phyloP scores from a whole-genome alignment of 1,140 invertebrate genomes.

The Heliconius hermathena region DNA sequence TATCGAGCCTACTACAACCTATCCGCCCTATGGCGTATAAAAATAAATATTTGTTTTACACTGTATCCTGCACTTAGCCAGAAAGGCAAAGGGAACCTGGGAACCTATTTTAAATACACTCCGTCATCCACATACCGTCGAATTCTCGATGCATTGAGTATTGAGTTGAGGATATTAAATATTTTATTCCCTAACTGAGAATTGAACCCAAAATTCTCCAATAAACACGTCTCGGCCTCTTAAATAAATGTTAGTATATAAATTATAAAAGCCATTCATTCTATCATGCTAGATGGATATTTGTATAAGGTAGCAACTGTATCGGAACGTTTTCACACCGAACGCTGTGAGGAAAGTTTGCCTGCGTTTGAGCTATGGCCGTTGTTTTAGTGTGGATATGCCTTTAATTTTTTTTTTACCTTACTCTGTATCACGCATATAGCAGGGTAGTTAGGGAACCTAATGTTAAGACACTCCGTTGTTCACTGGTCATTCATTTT shows the following conservation, averaged over 20 bases:
- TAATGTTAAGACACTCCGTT: not conserved
- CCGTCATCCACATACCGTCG: too few relatives aligned
- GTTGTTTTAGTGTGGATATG: constrained; percentile 47
- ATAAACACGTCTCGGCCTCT: not conserved
- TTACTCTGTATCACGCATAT: not conserved
- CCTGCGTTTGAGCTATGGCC: constrained; percentile 51
- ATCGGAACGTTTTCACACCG: constrained; percentile 65
- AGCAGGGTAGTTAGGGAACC: not conserved
- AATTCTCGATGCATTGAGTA: too few relatives aligned
- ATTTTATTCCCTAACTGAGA: not conserved
- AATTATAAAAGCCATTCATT: constrained; percentile 11
- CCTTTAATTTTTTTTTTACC: constrained; percentile 14
- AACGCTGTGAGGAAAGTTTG: constrained; percentile 61
- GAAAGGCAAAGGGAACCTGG: too few relatives aligned
- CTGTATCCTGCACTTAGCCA: too few relatives aligned
- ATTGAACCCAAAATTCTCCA: not conserved
- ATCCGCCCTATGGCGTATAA: too few relatives aligned
- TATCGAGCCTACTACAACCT: too few relatives aligned
- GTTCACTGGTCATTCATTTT: too few relatives aligned
- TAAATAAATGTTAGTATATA: constrained; percentile 2
- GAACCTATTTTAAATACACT: too few relatives aligned
- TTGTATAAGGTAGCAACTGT: constrained; percentile 66
- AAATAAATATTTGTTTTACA: too few relatives aligned
- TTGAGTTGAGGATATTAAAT: not conserved
- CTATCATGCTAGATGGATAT: constrained; percentile 41